Percentiles rank a stretch among this genome's conserved stretches.
phyloP scores from a whole-genome alignment of 2,797 vertebrate species.

The Valencia hispanica region DNA sequence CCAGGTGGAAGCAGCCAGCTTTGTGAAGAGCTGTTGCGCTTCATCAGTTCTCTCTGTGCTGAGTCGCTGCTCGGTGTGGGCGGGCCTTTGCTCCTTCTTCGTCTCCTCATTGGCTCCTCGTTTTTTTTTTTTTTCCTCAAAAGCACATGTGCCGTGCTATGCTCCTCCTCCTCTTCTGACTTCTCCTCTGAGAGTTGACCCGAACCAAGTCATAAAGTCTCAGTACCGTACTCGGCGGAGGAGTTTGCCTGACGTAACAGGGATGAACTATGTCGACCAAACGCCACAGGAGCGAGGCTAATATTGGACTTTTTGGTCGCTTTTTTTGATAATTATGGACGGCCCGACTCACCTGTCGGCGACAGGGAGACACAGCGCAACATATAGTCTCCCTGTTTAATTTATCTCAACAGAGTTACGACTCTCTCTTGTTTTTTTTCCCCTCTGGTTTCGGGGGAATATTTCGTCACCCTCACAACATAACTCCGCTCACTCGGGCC shows the following conservation, averaged over 20 bases:
- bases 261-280: not conserved
- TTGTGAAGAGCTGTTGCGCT: not conserved
- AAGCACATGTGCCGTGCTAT: conserved; percentile 62
- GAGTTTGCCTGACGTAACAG: no score
- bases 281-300: not conserved
- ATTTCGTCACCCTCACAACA: conserved; percentile 3
- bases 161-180: conserved; percentile 1
- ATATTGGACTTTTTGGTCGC: not conserved
- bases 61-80: conserved; percentile 11
- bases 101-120: conserved; percentile 36
- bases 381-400: not conserved
- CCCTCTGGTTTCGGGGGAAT: conserved; percentile 3
- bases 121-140: conserved; percentile 34
- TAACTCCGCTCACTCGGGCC: not conserved
- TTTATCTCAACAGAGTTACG: not conserved
- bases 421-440: not conserved
- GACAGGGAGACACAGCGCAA: not conserved
- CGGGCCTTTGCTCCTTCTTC: conserved; percentile 10
- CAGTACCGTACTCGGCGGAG: conserved; percentile 6
- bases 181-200: conserved; percentile 35
- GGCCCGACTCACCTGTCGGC: not conserved
- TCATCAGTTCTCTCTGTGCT: no score
- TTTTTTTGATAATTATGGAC: conserved; percentile 1
- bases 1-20: conserved; percentile 4
- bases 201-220: conserved; percentile 38